Percentiles rank a stretch among this genome's conserved stretches.
Evolutionary conservation across 2,113 vertebrate genomes (phyloP).

Genomic region (Kryptolebias marmoratus): DNA sequence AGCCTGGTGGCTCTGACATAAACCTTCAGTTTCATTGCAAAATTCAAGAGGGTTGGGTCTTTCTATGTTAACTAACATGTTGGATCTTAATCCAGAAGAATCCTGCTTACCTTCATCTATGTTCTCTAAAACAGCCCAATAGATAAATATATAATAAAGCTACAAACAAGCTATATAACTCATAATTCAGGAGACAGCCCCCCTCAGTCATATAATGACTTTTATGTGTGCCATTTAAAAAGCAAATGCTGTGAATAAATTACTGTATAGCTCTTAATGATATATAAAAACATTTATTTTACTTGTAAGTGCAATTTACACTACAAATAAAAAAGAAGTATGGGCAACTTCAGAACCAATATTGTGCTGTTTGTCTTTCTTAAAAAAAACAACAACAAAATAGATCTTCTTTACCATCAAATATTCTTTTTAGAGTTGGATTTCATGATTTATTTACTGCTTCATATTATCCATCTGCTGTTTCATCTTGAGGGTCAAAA

Average conservation of each 20-base stretch:
- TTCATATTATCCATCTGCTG: conserved; percentile 32
- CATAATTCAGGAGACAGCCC: too few relatives aligned
- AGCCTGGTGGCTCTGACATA: too few relatives aligned
- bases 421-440: background rate
- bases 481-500: conserved; percentile 19
- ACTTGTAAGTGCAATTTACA: background rate
- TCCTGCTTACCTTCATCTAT: too few relatives aligned
- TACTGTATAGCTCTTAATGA: background rate
- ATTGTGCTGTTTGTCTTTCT: background rate
- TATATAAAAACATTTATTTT: background rate
- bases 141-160: too few relatives aligned
- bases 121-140: too few relatives aligned
- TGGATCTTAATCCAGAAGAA: too few relatives aligned
- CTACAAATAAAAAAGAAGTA: background rate
- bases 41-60: too few relatives aligned
- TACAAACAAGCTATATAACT: too few relatives aligned
- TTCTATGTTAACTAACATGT: too few relatives aligned
- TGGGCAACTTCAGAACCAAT: background rate
- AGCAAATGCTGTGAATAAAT: background rate
- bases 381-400: background rate
- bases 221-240: conserved; percentile 6
- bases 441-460: conserved; percentile 15
- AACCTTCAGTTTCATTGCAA: too few relatives aligned
- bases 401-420: background rate
- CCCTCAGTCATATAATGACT: background rate